These are phyloP conservation scores for Tragelaphus scriptus DNA, from an alignment of 2,113 vertebrate species.

Conservation along the genomic window DNA sequence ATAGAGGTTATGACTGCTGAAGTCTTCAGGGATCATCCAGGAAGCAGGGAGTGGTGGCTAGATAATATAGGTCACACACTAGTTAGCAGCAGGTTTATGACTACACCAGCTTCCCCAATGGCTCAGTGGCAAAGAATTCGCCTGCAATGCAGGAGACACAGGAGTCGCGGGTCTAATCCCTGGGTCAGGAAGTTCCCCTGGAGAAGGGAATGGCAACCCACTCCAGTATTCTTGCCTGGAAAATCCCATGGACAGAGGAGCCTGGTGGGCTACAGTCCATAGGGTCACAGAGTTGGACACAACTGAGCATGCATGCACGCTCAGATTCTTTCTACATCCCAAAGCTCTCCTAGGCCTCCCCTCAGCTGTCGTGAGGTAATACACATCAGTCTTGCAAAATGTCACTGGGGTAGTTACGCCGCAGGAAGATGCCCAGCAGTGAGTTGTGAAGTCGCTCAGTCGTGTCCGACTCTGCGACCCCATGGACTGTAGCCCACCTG, in stretches of 20 bases:
- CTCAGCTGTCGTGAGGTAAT: neutral
- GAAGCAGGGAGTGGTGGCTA: neutral
- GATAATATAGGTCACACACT: neutral
- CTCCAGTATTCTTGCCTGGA: neutral
- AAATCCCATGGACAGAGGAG: neutral
- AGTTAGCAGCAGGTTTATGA: neutral
- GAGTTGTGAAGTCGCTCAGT: no score
- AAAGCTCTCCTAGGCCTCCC: neutral
- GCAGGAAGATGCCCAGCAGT: neutral
- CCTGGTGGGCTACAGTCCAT: neutral
- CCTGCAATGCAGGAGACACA: neutral
- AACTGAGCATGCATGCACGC: neutral
- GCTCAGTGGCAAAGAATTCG: neutral
- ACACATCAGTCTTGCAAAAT: neutral
- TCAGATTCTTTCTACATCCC: neutral
- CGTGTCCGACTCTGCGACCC: no score
- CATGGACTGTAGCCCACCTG: no score
- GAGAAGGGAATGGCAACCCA: neutral
- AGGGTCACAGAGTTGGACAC: neutral
- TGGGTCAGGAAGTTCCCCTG: neutral
- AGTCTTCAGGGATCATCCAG: neutral
- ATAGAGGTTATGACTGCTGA: neutral
- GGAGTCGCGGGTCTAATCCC: neutral
- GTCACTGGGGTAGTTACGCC: neutral
- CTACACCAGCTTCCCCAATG: neutral